phyloP scores from a whole-genome alignment of 2,797 vertebrate species.

The Sebastes cheni region DNA sequence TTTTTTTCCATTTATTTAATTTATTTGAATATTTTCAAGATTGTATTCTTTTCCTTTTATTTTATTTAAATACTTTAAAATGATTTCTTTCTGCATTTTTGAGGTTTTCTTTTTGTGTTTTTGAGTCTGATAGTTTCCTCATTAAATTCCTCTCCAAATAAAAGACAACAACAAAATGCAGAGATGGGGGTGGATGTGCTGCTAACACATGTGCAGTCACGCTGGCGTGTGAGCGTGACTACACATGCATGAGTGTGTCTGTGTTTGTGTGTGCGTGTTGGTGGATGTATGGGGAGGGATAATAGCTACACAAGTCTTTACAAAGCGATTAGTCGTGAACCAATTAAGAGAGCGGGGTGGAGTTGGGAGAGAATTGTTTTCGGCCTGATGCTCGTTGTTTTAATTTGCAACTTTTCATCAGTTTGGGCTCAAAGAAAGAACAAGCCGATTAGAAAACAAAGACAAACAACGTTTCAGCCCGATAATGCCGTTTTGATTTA shows the following conservation, averaged over 20 bases:
- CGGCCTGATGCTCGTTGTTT: constrained; percentile 47
- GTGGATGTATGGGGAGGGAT: constrained; percentile 6
- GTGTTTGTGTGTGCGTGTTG: constrained; percentile 1
- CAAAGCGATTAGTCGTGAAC: constrained; percentile 61
- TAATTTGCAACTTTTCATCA: constrained; percentile 58
- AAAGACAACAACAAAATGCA: not conserved
- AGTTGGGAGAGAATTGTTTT: constrained; percentile 33
- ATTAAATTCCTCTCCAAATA: constrained; percentile 6
- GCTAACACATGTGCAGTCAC: not conserved
- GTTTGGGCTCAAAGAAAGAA: constrained; percentile 50
- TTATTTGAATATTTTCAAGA: too few species aligned
- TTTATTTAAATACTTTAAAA: not conserved
- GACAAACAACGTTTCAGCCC: constrained; percentile 38
- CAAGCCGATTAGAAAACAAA: constrained; percentile 59
- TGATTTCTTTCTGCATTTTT: too few species aligned
- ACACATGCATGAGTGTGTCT: not conserved
- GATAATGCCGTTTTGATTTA: constrained; percentile 57
- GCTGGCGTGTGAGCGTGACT: not conserved
- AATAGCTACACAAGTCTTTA: constrained; percentile 53
- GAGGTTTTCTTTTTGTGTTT: too few species aligned
- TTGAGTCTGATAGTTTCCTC: not conserved
- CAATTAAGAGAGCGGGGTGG: constrained; percentile 39
- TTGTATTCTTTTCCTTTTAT: not conserved
- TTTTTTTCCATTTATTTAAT: not conserved
- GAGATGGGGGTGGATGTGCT: not conserved